Evolutionary conservation across 2,888 invertebrate genomes (phyloP), one percentile per base, ranked within the genome.

Genomic region (Halictus ligatus): DNA sequence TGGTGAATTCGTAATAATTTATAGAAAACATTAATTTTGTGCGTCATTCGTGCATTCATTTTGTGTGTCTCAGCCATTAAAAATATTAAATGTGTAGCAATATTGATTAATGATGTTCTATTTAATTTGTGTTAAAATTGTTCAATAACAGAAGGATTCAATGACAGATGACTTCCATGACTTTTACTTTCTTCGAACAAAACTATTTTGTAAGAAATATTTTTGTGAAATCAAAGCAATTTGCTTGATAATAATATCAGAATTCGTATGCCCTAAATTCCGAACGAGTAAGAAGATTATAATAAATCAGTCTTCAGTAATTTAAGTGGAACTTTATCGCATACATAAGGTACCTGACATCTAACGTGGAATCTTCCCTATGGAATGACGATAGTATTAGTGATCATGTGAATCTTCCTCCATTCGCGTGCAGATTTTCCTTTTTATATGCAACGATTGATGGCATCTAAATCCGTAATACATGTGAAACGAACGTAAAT

Each of bases 271-370:
- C 10, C n/a, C 54, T 58, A 58, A 58, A 58, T 58, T 58, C 54
- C 54, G 54, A 58, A 58, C 54, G n/a, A 10, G 54, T 10, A 58
- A 58, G 54, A n/a, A 58, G 21, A 54, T n/a, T 58, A 58, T 58
- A 58, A 58, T 58, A 58, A 58, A 58, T n/a, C 54, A 58, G 54
- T n/a, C 3, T 58, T n/a, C n/a, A 2, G 54, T 58, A 58, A 58
- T n/a, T n/a, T 10, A n/a, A n/a, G 54, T 3, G n/a, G 54, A 58
- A 58, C 21, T 58, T 58, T 50, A 50, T 50, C 50, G 50, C 50
- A 50, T 50, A n/a, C 54, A 58, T 58, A 58, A 58, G 54, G n/a
- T 58, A 58, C n/a, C n/a, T n/a, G n/a, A 58, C n/a, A n/a, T 58
- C 54, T n/a, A 58, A n/a, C 54, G n/a, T 58, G 10, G n/a, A 58